Conservation (phyloP, 1,140 invertebrate species). For the Hypsibius dujardini region DNA sequence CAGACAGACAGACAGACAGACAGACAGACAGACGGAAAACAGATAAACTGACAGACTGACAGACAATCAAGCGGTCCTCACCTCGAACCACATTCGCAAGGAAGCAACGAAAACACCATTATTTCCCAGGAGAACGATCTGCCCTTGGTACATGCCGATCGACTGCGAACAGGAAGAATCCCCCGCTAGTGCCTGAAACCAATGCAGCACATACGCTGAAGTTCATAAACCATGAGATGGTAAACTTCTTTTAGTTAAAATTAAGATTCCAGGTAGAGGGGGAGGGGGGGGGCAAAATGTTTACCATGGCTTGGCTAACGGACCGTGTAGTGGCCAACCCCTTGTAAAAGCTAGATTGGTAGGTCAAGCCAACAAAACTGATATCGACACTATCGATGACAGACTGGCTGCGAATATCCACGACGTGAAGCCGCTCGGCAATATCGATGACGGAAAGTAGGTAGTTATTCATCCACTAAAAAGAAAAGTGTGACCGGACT, state of each 20-base stretch:
- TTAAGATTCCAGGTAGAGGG: too few species aligned
- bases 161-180: neutral
- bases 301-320: slow-evolving; percentile 8
- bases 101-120: slow-evolving; percentile 15
- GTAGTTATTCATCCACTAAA: slow-evolving; percentile 15
- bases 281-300: too few species aligned
- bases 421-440: neutral
- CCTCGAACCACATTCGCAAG: slow-evolving; percentile 8
- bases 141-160: neutral
- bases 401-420: slow-evolving; percentile 11
- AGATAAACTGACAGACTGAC: neutral
- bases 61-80: neutral
- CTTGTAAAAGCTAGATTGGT: slow-evolving; percentile 12
- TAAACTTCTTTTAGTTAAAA: too few species aligned
- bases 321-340: neutral
- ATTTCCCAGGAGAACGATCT: neutral
- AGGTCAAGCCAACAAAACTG: neutral
- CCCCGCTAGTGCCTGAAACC: neutral
- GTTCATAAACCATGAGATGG: too few species aligned
- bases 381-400: neutral
- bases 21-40: neutral
- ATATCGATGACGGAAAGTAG: neutral
- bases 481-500: neutral
- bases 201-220: neutral
- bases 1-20: too few species aligned